Base-by-base conservation (phyloP, 2,797 vertebrate genomes). In the Acanthopagrus latus region DNA sequence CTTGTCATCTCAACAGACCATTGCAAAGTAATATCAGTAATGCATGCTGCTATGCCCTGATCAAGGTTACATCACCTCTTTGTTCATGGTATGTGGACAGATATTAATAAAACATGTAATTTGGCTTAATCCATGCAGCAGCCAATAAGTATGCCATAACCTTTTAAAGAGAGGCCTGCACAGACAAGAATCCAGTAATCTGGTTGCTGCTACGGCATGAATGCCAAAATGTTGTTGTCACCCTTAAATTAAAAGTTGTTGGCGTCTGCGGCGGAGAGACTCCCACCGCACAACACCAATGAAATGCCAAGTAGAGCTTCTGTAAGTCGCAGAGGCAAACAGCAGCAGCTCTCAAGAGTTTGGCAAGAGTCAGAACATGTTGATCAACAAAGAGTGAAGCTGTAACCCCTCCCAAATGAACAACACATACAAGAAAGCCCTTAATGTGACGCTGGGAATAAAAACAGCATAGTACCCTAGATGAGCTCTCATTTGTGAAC, bases 191-290 rank as follows among this genome's bases (percentile, higher is more conserved):
- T 57, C 13, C 29, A 7, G 25, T 54, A 21, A 63, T 60, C 16
- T 60, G 23, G 66, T 63, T 64, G 41, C 27, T 12, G 0, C 21
- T 72, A 7, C 21, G 38, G 29, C 20, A 20, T 23, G 12, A 73
- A 60, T 60, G 25, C 43, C 64, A 63, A n/a, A 63, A 46, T 18
- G 43, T 60, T 73, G 66, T 57, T 3, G 0, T 52, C 64, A 60
- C 17, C 63, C 29, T 55, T 9, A 18, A 71, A 74, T 80, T 74
- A 60, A 74, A 74, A 44, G 27, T 23, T 55, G 7, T 38, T 68
- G 71, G 27, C 64, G 52, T 74, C 55, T 41, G 56, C 66, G 21
- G 55, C 17, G 33, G 33, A 69, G 29, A 47, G 66, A 71, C 23
- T 44, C 59, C 29, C 33, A 67, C 41, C 8, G 20, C 25, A 60